Evolutionary conservation across 2,113 vertebrate genomes (phyloP), one percentile per base, ranked within the genome.

Genomic region (Spizaetus ornatus): DNA sequence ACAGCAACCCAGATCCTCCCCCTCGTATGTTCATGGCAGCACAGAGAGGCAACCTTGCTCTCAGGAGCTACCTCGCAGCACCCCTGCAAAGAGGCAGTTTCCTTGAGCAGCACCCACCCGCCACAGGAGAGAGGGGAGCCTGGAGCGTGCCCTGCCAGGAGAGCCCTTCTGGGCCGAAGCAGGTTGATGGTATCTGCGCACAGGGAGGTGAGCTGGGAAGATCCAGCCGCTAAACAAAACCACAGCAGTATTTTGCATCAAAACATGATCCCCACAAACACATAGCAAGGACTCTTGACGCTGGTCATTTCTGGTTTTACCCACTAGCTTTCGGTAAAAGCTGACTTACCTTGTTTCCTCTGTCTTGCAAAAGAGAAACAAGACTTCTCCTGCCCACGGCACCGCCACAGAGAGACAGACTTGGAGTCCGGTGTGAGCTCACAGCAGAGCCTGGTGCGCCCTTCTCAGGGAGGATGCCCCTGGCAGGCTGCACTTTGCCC

Each of bases 1-100:
- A 59, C 59, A 79, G 34, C 73, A 21, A 23, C 43, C 22, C 50
- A 8, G 16, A 48, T 16, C 50, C 23, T 71, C 15, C 32, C 69
- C 52, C 11, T 23, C 0, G 0, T 7, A 12, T 1, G 8, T 21
- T 38, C 32, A 23, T 1, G 7, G 47, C 67, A 13, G 59, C 7
- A 5, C 4, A 11, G n/a, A 42, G 26, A 38, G n/a, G 45, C 58
- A 16, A 10, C 13, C 15, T 5, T 13, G 34, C 80, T 55, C 63
- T 29, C 38, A 4, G 61, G 36, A 58, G 43, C 23, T 3, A 17
- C 47, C 38, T 21, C 3, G 17, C 29, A 55, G 62, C 62, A 47
- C 15, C 36, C 13, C 38, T 26, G 36, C 16, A 4, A 11, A 40
- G 38, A 45, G 17, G 34, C 23, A 11, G 20, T 4, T 12, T 20